phyloP scores from a whole-genome alignment of 2,113 vertebrate species.

The Eurystomus gularis region DNA sequence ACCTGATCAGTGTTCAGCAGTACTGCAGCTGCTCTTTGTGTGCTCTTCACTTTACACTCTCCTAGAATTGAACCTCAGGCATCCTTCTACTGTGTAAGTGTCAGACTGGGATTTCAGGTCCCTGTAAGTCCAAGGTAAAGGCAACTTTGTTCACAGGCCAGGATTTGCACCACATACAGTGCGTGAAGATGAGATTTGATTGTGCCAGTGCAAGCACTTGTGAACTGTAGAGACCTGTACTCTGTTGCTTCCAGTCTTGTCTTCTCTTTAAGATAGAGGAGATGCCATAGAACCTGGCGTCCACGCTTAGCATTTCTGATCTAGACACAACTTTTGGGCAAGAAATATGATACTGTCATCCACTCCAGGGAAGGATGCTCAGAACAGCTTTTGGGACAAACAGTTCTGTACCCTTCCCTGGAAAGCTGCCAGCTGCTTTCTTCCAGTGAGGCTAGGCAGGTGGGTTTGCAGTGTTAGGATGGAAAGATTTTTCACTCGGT shows the following conservation, averaged over 20 bases:
- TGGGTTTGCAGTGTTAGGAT: neutral
- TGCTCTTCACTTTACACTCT: neutral
- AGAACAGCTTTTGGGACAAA: neutral
- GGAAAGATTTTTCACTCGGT: neutral
- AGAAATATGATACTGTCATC: neutral
- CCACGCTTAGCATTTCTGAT: neutral
- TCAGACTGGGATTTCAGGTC: neutral
- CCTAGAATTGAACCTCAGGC: neutral
- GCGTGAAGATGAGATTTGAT: neutral
- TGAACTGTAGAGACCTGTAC: neutral
- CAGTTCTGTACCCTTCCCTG: neutral
- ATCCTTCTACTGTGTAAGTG: neutral
- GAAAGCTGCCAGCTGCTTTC: neutral
- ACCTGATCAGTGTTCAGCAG: accelerated
- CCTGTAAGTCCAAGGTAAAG: neutral
- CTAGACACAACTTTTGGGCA: neutral
- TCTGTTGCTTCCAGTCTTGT: neutral
- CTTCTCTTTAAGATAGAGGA: neutral
- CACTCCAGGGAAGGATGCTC: neutral
- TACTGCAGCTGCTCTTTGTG: neutral
- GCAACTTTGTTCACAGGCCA: neutral
- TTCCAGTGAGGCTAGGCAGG: neutral
- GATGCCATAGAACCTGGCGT: neutral
- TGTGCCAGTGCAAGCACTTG: neutral
- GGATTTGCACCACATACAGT: neutral